Conservation (phyloP, 2,797 vertebrate species). For the Eleutherodactylus coqui region DNA sequence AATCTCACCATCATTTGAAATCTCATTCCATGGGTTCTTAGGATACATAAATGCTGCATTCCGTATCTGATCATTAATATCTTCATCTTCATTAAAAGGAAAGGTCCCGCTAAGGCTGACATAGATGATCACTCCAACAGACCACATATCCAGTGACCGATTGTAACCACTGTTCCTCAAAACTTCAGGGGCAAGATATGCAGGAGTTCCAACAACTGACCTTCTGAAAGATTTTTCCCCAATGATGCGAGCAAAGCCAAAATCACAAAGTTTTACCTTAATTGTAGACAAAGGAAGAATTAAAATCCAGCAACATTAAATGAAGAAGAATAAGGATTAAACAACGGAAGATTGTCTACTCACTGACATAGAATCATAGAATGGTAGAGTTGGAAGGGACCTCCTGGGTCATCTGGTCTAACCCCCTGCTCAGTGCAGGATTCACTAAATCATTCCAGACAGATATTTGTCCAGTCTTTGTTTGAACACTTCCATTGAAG, state of each 20-base stretch:
- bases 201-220: constrained; percentile 90
- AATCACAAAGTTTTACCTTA: constrained; percentile 92
- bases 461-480: too few relatives aligned
- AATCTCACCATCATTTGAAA: constrained; percentile 83
- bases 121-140: constrained; percentile 92
- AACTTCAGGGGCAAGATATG: constrained; percentile 90
- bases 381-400: too few relatives aligned
- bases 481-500: too few relatives aligned
- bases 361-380: too few relatives aligned
- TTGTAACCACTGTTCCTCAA: constrained; percentile 93
- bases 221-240: constrained; percentile 93
- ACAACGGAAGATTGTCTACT: too few relatives aligned
- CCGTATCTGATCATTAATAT: constrained; percentile 94
- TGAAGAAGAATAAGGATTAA: neutral
- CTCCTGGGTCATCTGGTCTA: too few relatives aligned
- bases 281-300: neutral
- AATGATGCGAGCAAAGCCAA: constrained; percentile 92
- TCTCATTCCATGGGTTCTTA: constrained; percentile 89
- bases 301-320: neutral
- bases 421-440: too few relatives aligned
- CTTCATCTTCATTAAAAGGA: constrained; percentile 93
- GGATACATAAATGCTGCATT: constrained; percentile 96
- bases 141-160: constrained; percentile 95
- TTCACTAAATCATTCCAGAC: too few relatives aligned
- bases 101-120: constrained; percentile 93